Evolutionary conservation across 2,113 vertebrate genomes (phyloP), one percentile per base, ranked within the genome.

Genomic region (Poicephalus gulielmi): DNA sequence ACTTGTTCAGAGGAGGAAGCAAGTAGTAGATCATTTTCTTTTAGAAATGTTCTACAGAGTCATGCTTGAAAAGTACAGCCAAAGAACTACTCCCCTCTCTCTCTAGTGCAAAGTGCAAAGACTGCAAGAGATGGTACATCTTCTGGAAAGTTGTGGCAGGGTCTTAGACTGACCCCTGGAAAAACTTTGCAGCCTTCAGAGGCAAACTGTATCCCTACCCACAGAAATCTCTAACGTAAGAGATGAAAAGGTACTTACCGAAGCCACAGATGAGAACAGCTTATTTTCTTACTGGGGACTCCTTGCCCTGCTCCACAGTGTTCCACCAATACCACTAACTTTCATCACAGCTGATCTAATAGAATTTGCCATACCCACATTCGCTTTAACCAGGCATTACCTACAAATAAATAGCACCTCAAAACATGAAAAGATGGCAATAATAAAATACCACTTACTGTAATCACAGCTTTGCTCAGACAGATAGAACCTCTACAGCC

Each of bases 401-500:
- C 63, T 10, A 73, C 17, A 93, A 88, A 88, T 18, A 63, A 3
- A 2, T 4, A 86, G 84, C 16, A 35, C 23, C 73, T 23, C 43
- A 57, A 76, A 86, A 55, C 20, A 74, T 16, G 15, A 81, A 52
- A 70, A 59, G 16, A 90, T 10, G 3, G 22, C 28, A 81, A 55
- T 41, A 79, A 59, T 68, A 55, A 71, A 86, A 24, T 14, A 86
- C 49, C 59, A 97, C 99, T 99, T 98, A 99, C 99, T 83, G 98
- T 99, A 98, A 99, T 99, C 86, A 99, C 98, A 96, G 99, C 99
- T 94, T 99, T 99, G 98, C 99, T 99, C 83, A 99, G 98, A 95
- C 99, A 99, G 95, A 99, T 98, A 59, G 99, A 99, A 16, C 99
- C 99, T 95, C 99, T 98, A 95, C 99, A 99, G 91, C 99, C 99